Percentiles rank a stretch among this genome's conserved stretches.
Evolutionary conservation across 2,888 invertebrate genomes (phyloP).

Genomic region (Dorcus parallelipipedus): DNA sequence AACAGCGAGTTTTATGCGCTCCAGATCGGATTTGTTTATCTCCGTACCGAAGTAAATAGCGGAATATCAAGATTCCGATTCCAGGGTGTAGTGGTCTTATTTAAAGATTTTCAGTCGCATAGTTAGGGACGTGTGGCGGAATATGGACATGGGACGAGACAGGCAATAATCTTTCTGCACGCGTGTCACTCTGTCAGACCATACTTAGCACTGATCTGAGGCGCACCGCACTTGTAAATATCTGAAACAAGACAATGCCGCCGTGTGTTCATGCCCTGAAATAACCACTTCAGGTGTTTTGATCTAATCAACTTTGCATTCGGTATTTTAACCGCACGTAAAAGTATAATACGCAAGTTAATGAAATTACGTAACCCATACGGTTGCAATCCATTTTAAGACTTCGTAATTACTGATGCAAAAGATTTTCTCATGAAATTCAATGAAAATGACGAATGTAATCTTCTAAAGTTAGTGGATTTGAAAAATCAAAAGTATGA

Average conservation of each 20-base stretch:
- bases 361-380: too few relatives aligned
- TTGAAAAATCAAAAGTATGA: too few relatives aligned
- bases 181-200: constrained; percentile 29
- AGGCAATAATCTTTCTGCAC: constrained; percentile 36
- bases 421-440: too few relatives aligned
- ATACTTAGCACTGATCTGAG: constrained; percentile 27
- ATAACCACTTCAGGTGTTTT: constrained; percentile 2
- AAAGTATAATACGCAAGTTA: not conserved
- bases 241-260: constrained; percentile 22
- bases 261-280: not conserved
- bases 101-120: not conserved
- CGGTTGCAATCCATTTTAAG: too few relatives aligned
- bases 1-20: constrained; percentile 11
- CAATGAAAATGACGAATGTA: too few relatives aligned
- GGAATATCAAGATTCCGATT: constrained; percentile 1
- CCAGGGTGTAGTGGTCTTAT: constrained; percentile 1
- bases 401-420: too few relatives aligned
- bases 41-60: constrained; percentile 4
- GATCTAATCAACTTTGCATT: constrained; percentile 1
- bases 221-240: constrained; percentile 20
- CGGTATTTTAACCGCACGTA: not conserved
- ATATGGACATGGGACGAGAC: constrained; percentile 17
- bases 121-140: constrained; percentile 1
- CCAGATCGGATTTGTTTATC: constrained; percentile 11
- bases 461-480: too few relatives aligned